Base-by-base conservation (phyloP, 2,797 vertebrate genomes). In the Columba guinea region DNA sequence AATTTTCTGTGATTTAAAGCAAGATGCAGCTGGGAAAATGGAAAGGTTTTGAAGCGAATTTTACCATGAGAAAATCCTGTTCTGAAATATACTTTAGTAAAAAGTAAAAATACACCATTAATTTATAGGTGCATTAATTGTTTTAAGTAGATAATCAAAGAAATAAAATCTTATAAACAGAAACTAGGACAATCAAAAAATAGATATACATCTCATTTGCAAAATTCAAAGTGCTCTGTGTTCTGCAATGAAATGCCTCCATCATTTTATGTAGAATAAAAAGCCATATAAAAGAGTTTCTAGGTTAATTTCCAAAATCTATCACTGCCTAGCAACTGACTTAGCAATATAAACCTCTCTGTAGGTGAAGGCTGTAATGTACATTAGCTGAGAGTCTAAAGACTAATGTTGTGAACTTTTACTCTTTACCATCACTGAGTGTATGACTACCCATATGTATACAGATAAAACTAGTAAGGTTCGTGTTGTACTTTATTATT, bases 1-100 rank as follows among this genome's bases (percentile, higher is more conserved):
- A 94, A 76, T 94, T 92, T 90, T 90, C 49, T 90, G n/a, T 91
- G 49, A 92, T 86, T 90, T 92, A 89, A 93, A 95, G 49, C 23
- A 89, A 35, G 37, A 56, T 74, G 19, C 5, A 80, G 71, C 35
- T 16, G 32, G 23, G 27, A 89, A 95, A 85, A 56, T 5, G 2
- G 17, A 49, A 92, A 69, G 18, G 12, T 79, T 90, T 63, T 74
- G 4, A 85, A 84, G 35, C 21, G 56, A 53, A 87, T 89, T 91
- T 83, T 78, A 51, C 59, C 41, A 63, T 9, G 15, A 96, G 49
- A 90, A 94, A 84, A 87, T 58, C 1, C 18, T 90, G 18, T 51
- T 44, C 16, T 60, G 35, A 87, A 62, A 46, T 46, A 17, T 48
- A 24, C 20, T 58, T 9, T 3, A 58, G 32, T 58, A 56, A 74